phyloP scores from a whole-genome alignment of 2,888 invertebrate species.

The Epinotia bilunana region DNA sequence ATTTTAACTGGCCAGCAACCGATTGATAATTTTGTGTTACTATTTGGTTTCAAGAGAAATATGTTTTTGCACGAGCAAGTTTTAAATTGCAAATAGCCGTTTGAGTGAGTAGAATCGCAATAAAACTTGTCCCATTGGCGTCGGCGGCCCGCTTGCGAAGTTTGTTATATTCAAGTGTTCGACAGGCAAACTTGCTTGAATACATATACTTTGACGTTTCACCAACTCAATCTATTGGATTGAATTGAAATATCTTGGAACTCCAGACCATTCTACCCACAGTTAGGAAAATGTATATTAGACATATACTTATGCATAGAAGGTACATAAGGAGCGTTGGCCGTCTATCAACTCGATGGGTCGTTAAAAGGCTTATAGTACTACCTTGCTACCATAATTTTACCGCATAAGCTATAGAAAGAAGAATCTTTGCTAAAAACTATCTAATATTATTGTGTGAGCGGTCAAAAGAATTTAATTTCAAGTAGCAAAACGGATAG shows the following conservation, averaged over 20 bases:
- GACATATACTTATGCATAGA: too few relatives aligned
- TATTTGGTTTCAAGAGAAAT: constrained; percentile 4
- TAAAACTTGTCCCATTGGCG: constrained; percentile 56
- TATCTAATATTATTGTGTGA: neutral
- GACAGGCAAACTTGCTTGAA: constrained; percentile 53
- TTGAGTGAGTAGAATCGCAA: constrained; percentile 52
- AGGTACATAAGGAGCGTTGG: too few relatives aligned
- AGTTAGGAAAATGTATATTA: neutral
- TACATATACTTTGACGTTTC: constrained; percentile 52
- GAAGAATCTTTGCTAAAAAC: neutral
- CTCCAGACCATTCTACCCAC: constrained; percentile 4
- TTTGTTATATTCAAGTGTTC: constrained; percentile 61
- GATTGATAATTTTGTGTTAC: neutral
- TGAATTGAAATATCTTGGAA: constrained; percentile 14
- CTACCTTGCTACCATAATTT: too few relatives aligned
- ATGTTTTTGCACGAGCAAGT: constrained; percentile 34
- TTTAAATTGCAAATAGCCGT: constrained; percentile 42
- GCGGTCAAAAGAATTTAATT: constrained; percentile 54
- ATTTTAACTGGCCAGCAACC: neutral
- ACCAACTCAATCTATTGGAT: constrained; percentile 28
- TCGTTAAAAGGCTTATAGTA: too few relatives aligned
- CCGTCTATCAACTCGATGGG: too few relatives aligned
- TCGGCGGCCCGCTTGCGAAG: constrained; percentile 47
- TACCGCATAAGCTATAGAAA: neutral
- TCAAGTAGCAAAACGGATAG: constrained; percentile 53